Base-by-base conservation (phyloP, 2,888 invertebrate genomes). In the Tinea pellionella region DNA sequence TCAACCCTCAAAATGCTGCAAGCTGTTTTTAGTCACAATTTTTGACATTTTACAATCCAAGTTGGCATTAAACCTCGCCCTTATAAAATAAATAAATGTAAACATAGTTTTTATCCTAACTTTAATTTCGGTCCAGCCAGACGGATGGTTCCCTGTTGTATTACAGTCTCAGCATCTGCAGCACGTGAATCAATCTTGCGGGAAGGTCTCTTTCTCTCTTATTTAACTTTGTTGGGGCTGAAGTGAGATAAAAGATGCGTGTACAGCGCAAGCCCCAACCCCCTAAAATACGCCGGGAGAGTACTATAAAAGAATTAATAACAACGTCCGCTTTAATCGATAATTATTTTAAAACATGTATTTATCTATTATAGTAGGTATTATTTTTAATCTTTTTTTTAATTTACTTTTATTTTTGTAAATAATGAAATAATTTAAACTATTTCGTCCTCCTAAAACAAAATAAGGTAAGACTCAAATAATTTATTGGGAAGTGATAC, bases 121-220 rank as follows among this genome's bases (percentile, higher is more conserved):
- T 3, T 24, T 24, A 24, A 24, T 24, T 24, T 47, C 6, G 16
- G 16, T 18, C 59, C 59, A 59, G 59, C 59, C 59, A 59, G 59
- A 59, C 59, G 29, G 12, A 51, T 60, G 57, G 58, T 55, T 62
- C 57, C 62, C 42, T 63, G 42, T 58, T 16, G 66, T 66, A 68
- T 67, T 65, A 65, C 53, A 61, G 43, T 68, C 77, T 63, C 81
- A 82, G 82, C 81, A 78, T 83, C 81, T 76, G 80, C 78, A 79
- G 72, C 75, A 72, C 69, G 74, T 77, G 80, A 78, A 81, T 77
- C 73, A 77, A 79, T 80, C 73, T 70, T 65, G 64, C 63, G 60
- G 37, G 30, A 15, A 63, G 59, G 57, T 61, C 65, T 65, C 65
- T 76, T 76, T 73, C 76, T 62, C 63, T 79, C 72, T 19, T 71